Evolutionary conservation across 35 echinoderm and acorn worm species (phyloP), one percentile per base, ranked within the genome.

Genomic region (Heliocidaris erythrogramma): DNA sequence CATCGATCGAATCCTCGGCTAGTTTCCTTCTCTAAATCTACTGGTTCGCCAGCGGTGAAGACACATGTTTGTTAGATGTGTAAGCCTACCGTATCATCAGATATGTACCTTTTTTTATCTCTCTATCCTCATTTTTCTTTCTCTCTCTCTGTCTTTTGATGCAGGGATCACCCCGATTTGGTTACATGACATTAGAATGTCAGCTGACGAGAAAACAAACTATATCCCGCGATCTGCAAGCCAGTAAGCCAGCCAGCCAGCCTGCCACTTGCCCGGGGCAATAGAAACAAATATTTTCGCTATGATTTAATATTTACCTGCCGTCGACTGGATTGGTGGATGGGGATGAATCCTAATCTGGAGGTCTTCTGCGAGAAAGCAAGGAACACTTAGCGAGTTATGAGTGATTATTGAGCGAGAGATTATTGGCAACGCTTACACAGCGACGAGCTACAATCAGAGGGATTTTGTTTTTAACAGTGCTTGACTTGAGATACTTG

Each of bases 231-330:
- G 31, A 12, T 89, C 32, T 32, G 17, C 7, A 48, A 47, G 31
- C 87, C 31, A 48, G 31, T 32, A 48, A 48, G 31, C 87, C 47
- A 89, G 14, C 69, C 69, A 18, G 87, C 12, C 31, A 47, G 31
- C 30, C 87, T 89, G 87, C 87, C 87, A 78, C 65, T 78, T 78
- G 65, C 87, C 87, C 30, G 12, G 87, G 87, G 87, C 87, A 47
- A 89, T 47, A 47, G 87, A 24, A 89, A 48, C 87, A 89, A 89
- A 89, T 89, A 89, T 89, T 89, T 89, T 89, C 31, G 87, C 87
- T 48, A 89, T 89, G 87, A 32, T 89, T 89, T 89, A 48, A 89
- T 89, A 89, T 89, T 89, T 89, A 89, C 87, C 87, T 48, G 12
- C 17, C 30, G 9, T 89, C 87, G 87, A 48, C 11, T 89, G 47